Evolutionary conservation across 2,797 vertebrate species (phyloP).

Genomic region (Eulemur albifrons): DNA sequence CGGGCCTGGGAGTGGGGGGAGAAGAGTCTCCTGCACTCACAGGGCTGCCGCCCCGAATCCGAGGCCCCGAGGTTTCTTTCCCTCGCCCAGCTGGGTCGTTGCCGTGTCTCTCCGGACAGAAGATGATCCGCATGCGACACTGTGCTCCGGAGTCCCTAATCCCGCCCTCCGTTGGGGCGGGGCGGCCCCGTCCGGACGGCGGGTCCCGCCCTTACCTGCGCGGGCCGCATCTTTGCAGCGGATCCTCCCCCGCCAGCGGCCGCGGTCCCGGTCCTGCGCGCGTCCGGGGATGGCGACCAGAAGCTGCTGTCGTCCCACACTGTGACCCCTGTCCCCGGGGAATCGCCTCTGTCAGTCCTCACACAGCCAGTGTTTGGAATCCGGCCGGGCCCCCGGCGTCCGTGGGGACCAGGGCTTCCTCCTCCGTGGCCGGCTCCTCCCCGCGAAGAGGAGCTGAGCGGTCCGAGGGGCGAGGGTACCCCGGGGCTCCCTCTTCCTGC

Average conservation of each 20-base stretch:
- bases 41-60: background rate
- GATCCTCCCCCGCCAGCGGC: background rate
- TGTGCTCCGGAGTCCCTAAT: background rate
- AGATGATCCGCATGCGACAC: background rate
- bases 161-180: background rate
- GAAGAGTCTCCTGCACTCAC: background rate
- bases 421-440: background rate
- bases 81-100: too few species aligned
- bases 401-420: background rate
- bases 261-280: background rate
- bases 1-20: background rate
- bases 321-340: rapidly evolving
- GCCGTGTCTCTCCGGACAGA: background rate
- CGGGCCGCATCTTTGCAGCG: background rate
- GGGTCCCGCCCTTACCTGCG: too few species aligned
- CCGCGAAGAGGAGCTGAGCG: background rate
- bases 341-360: background rate
- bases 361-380: background rate
- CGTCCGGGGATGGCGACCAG: rapidly evolving
- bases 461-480: too few species aligned
- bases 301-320: background rate
- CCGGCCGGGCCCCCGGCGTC: rapidly evolving
- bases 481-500: too few species aligned
- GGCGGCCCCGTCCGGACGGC: too few species aligned
- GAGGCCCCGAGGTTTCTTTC: background rate